Conservation (phyloP, 2,797 vertebrate genomes). For the Propithecus deckenii region DNA sequence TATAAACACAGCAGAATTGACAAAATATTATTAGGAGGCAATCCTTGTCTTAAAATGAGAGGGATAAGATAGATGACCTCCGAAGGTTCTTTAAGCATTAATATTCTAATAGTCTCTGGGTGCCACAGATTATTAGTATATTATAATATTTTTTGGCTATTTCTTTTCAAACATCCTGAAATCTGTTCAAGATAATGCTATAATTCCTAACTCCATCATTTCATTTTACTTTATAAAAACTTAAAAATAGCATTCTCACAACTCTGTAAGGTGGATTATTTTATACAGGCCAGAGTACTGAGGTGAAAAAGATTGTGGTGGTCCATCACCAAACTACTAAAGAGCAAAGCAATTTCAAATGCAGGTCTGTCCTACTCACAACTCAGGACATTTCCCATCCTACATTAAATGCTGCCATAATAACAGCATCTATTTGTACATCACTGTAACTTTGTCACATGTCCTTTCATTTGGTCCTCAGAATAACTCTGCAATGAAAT, state of each 20-base stretch:
- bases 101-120: not conserved
- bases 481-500: not conserved
- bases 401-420: not conserved
- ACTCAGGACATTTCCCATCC: not conserved
- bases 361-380: not conserved
- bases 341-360: not conserved
- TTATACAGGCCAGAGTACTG: not conserved
- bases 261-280: not conserved
- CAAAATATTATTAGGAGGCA: not conserved
- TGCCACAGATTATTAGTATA: not conserved
- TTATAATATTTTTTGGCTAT: not conserved
- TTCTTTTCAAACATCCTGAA: constrained; percentile 43
- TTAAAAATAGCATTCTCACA: constrained; percentile 17
- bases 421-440: not conserved
- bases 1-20: not conserved
- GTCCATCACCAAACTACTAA: not conserved
- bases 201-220: not conserved
- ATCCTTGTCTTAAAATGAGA: constrained; percentile 4
- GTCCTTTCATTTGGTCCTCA: not conserved
- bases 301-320: not conserved
- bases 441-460: not conserved
- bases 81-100: not conserved
- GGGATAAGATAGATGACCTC: not conserved
- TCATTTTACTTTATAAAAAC: not conserved
- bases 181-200: not conserved